phyloP scores from a whole-genome alignment of 1,140 invertebrate species.

The Pseudomyrmex pallidus region DNA sequence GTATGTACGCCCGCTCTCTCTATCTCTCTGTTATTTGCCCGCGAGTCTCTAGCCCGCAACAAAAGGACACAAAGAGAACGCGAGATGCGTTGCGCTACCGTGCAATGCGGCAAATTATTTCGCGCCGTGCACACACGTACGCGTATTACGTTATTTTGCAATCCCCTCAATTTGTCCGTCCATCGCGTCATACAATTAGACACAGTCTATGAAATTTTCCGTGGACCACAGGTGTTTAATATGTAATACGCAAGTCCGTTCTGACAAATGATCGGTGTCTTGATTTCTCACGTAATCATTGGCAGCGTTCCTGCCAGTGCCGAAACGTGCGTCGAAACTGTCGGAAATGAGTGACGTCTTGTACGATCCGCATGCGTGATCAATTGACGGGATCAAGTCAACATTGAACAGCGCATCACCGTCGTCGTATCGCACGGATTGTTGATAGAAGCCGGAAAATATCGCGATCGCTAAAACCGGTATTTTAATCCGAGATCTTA shows the following conservation, averaged over 20 bases:
- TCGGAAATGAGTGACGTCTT: neutral
- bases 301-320: conserved; percentile 14
- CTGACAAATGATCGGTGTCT: conserved; percentile 56
- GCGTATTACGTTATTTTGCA: conserved; percentile 48
- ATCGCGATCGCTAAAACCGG: too few species aligned
- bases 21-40: too few species aligned
- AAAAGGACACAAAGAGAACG: conserved; percentile 12
- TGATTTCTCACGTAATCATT: conserved; percentile 53
- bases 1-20: too few species aligned
- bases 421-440: too few species aligned
- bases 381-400: neutral
- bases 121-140: conserved; percentile 24
- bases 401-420: neutral
- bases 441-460: neutral
- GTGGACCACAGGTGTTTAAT: conserved; percentile 52
- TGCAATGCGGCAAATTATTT: conserved; percentile 43
- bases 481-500: neutral
- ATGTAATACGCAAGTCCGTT: conserved; percentile 21
- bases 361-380: neutral
- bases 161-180: conserved; percentile 50
- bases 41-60: too few species aligned
- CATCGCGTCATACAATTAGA: conserved; percentile 56
- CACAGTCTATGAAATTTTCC: conserved; percentile 50
- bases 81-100: conserved; percentile 38
- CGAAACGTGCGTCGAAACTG: conserved; percentile 30